Evolutionary conservation across 2,888 invertebrate species (phyloP), one percentile per base, ranked within the genome.

Genomic region (Abrostola tripartita): DNA sequence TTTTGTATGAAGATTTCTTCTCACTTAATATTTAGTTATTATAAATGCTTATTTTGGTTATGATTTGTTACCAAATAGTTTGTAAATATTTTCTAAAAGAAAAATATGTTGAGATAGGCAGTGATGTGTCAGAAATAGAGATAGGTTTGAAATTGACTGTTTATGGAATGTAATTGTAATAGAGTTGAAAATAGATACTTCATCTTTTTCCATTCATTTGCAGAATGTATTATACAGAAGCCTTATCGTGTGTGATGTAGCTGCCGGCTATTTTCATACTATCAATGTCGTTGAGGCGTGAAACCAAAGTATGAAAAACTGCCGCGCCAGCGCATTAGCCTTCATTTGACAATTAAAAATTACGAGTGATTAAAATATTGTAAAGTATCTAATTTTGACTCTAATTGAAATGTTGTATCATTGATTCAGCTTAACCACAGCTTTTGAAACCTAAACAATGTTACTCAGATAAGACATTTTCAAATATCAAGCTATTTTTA

Each of bases 21-120:
- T 76, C 71, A 67, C 63, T 41, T 73, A 65, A 68, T 53, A 61
- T 64, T 54, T 73, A 74, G 64, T 56, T 69, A 61, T 65, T 59
- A 65, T 61, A 67, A 66, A 65, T 68, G 41, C 61, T 62, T 76
- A 53, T 64, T 74, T 74, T 68, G 68, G 68, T 65, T 75, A 82
- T 74, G 66, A 71, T 71, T 78, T 72, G 81, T 81, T 84, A 85
- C 84, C 84, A 85, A 85, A 84, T 82, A 78, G 71, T 67, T 66
- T 77, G 71, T 82, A 81, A 73, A 81, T 82, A 74, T 72, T 78
- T 61, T 69, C 52, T 68, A 52, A 75, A 70, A 53, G 58, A 68
- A 63, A 63, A 54, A 41, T 50, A 56, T 51, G 35, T 12, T 63
- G n/a, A 42, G 47, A 49, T 49, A 49, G 37, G 12, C n/a, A n/a